Conservation (phyloP, 1,140 invertebrate genomes). For the Zaprionus inermis region DNA sequence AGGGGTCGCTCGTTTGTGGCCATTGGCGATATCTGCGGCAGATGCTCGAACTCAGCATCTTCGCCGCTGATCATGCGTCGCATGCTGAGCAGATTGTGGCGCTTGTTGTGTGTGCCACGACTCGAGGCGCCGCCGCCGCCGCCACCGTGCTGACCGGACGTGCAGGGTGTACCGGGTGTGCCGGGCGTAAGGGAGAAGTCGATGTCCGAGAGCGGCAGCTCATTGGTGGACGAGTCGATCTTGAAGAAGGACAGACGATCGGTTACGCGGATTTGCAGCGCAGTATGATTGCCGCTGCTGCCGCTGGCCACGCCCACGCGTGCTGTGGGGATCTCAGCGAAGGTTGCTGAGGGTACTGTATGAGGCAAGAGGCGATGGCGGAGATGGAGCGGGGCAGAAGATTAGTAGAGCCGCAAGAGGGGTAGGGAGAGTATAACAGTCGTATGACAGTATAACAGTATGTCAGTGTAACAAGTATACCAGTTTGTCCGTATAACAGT, state of each 20-base stretch:
- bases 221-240: conserved; percentile 86
- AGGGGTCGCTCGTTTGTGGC: conserved; percentile 85
- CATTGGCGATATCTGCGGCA: conserved; percentile 72
- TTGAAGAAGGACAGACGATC: conserved; percentile 78
- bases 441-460: background rate
- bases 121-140: background rate
- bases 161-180: conserved; percentile 57
- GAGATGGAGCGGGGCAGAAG: background rate
- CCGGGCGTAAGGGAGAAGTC: conserved; percentile 73
- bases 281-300: conserved; percentile 42
- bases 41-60: conserved; percentile 56
- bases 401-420: conserved; percentile 12
- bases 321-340: conserved; percentile 57
- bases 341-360: conserved; percentile 22
- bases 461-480: background rate
- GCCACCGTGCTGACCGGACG: background rate
- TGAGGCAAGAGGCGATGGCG: background rate
- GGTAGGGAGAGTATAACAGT: background rate
- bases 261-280: conserved; percentile 72
- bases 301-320: conserved; percentile 43
- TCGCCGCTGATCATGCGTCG: conserved; percentile 73
- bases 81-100: conserved; percentile 67
- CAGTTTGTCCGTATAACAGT: background rate
- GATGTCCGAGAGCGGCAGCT: conserved; percentile 86
- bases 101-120: conserved; percentile 49